Conservation (phyloP, 2,888 invertebrate species). For the Lucinisca nassula region DNA sequence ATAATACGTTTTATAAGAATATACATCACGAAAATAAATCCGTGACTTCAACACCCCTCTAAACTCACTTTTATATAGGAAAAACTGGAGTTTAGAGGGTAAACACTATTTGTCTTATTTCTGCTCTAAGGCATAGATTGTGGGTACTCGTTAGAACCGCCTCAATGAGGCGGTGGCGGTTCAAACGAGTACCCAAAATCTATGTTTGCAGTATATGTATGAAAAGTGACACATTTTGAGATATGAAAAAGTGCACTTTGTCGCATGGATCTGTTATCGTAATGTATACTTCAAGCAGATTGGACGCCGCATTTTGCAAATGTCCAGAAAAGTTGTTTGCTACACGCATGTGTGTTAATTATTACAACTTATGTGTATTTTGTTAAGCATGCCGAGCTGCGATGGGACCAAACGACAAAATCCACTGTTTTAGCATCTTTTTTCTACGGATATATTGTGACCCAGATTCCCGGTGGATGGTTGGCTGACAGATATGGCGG, state of each 20-base stretch:
- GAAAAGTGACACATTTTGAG: background rate
- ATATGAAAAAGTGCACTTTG: background rate
- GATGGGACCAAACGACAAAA: slow-evolving; percentile 75
- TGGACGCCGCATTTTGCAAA: background rate
- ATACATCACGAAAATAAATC: background rate
- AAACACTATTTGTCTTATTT: no score
- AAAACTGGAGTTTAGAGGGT: no score
- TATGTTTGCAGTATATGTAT: background rate
- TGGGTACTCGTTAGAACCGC: no score
- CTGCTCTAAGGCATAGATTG: no score
- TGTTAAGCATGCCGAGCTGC: slow-evolving; percentile 74
- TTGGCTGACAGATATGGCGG: slow-evolving; percentile 80
- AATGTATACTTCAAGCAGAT: background rate
- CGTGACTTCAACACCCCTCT: no score
- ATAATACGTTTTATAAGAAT: no score
- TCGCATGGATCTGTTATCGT: no score
- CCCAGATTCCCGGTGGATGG: slow-evolving; percentile 79
- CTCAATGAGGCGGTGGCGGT: no score
- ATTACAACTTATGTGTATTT: background rate
- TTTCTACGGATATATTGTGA: slow-evolving; percentile 82
- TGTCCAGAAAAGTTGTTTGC: background rate
- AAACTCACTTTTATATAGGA: no score
- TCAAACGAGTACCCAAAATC: no score
- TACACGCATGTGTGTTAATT: no score
- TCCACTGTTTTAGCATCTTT: slow-evolving; percentile 78